Evolutionary conservation across 2,797 vertebrate genomes (phyloP), one percentile per base, ranked within the genome.

Genomic region (Crossoptilon crossoptilon): DNA sequence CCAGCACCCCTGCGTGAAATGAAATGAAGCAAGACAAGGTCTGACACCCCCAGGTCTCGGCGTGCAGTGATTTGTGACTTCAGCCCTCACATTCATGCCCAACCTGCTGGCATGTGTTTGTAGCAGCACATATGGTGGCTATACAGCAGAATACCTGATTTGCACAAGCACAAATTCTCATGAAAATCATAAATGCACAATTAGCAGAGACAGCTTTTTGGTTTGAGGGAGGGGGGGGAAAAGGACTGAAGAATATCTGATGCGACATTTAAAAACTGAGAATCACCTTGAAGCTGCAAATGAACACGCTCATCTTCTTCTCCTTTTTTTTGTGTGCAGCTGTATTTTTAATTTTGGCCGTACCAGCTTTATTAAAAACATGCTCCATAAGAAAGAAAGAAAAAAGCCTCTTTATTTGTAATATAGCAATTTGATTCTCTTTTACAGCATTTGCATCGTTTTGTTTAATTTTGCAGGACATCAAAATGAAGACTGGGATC

Each of bases 21-120:
- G 11, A 92, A 97, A 94, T 95, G 87, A 95, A 96, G 84, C 80
- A 90, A 91, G 90, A 84, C 62, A 77, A 90, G 44, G 39, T 90
- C 91, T 94, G 73, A 87, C 48, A 64, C 19, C 3, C 17, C 37
- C 37, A 55, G 60, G 26, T 21, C 79, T 92, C 12, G 44, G 31
- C 12, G n/a, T 29, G 15, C 1, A 84, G 29, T n/a, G 81, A 8
- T 67, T 91, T 33, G 56, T 70, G 56, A 29, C 46, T 70, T 12
- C 19, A 55, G 43, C 46, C 37, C 59, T 86, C 59, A 29, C 6
- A 22, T 6, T 84, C 24, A 59, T 72, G 71, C 73, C 73, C 86
- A 91, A 88, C 44, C 73, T 84, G 74, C 51, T 35, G 35, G 31
- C 23, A 55, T 11, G 39, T 17, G 67, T 77, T 86, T 88, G 74